Conservation (phyloP, 2,113 vertebrate species). For the Amblyopsis rosae region DNA sequence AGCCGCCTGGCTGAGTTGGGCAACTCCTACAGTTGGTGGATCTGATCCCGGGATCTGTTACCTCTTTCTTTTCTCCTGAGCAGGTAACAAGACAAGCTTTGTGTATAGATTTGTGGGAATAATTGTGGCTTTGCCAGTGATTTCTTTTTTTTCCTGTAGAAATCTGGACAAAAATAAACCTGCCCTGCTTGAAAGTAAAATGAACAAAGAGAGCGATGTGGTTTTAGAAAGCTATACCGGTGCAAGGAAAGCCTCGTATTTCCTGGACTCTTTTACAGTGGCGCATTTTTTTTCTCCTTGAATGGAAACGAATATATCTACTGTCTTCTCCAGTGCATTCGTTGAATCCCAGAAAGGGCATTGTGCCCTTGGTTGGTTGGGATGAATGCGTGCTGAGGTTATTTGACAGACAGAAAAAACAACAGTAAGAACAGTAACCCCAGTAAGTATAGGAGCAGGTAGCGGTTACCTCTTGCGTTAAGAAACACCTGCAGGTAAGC, state of each 20-base stretch:
- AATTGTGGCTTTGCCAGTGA: conserved; percentile 2
- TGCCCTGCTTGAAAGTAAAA: conserved; percentile 12
- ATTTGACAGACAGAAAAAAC: too few species aligned
- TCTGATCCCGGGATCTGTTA: conserved; percentile 83
- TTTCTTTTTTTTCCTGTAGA: conserved; percentile 4
- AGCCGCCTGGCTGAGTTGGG: conserved; percentile 75
- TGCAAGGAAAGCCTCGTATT: background rate
- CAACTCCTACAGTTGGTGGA: conserved; percentile 80
- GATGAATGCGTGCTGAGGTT: too few species aligned
- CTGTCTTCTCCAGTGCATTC: background rate
- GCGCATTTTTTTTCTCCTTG: conserved; percentile 8
- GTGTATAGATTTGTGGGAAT: conserved; percentile 5
- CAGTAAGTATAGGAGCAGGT: too few species aligned
- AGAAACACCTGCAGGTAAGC: too few species aligned
- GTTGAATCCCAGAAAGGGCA: background rate
- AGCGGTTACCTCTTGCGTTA: too few species aligned
- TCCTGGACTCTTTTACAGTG: conserved; percentile 27
- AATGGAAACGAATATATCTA: conserved; percentile 19
- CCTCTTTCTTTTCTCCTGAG: conserved; percentile 74
- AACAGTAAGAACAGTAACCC: too few species aligned
- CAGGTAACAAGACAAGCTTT: conserved; percentile 72
- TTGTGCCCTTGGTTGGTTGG: too few species aligned
- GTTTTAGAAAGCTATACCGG: conserved; percentile 6
- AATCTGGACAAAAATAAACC: conserved; percentile 9
- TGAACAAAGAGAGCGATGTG: background rate